Evolutionary conservation across 2,797 vertebrate genomes (phyloP).

Genomic region (Bradypus variegatus): DNA sequence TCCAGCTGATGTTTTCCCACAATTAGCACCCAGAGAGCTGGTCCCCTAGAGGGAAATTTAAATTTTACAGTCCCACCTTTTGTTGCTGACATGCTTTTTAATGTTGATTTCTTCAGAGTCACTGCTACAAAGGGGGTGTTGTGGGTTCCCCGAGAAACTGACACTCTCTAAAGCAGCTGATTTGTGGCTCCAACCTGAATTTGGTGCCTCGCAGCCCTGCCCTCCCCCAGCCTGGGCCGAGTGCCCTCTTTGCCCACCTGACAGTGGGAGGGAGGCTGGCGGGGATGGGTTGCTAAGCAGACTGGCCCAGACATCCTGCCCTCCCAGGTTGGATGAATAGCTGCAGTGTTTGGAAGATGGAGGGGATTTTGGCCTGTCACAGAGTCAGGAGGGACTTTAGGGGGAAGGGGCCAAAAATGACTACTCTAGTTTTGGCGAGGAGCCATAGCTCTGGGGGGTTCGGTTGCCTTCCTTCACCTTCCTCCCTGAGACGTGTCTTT

Average conservation of each 20-base stretch:
- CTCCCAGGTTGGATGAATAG: constrained; percentile 68
- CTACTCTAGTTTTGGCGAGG: neutral
- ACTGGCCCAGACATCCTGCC: constrained; percentile 47
- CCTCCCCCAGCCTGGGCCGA: neutral
- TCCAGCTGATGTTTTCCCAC: neutral
- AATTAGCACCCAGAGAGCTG: neutral
- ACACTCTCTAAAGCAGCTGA: constrained; percentile 27
- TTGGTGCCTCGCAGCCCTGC: constrained; percentile 12
- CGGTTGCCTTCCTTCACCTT: neutral
- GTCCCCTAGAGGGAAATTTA: neutral
- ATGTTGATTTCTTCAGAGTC: neutral
- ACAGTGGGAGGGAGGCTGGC: constrained; percentile 9
- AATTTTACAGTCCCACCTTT: neutral
- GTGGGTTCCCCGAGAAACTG: constrained; percentile 44
- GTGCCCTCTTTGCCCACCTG: constrained; percentile 61
- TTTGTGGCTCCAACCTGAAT: constrained; percentile 42
- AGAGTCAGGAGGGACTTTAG: neutral
- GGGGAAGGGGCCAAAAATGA: neutral
- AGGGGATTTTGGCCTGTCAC: constrained; percentile 52
- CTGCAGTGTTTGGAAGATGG: constrained; percentile 62
- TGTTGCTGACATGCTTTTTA: neutral
- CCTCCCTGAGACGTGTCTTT: neutral
- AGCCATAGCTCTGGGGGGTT: neutral
- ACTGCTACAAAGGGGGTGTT: constrained; percentile 49
- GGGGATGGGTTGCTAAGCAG: constrained; percentile 61